These are phyloP conservation scores for Bubalus kerabau DNA, from an alignment of 2,113 vertebrate species.

Conservation along the genomic window DNA sequence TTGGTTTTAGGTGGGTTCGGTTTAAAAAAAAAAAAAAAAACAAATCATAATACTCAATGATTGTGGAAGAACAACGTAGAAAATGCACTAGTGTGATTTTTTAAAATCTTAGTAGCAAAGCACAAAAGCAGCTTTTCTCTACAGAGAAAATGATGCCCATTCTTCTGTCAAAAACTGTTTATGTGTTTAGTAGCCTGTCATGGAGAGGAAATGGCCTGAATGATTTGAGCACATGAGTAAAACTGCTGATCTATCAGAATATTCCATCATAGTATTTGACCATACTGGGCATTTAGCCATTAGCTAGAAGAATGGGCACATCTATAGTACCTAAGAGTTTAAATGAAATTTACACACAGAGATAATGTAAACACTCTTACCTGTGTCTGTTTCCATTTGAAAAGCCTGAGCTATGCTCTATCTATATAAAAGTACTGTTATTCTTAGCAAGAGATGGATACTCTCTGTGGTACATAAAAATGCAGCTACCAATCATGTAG, in stretches of 20 bases:
- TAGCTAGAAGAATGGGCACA: slow-evolving; percentile 14
- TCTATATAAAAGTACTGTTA: neutral
- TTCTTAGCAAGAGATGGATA: neutral
- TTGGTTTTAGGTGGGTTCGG: neutral
- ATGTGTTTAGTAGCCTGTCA: neutral
- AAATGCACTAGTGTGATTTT: neutral
- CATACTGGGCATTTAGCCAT: neutral
- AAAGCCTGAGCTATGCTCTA: neutral
- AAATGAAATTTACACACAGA: slow-evolving; percentile 17
- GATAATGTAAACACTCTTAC: neutral
- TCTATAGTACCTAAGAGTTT: neutral
- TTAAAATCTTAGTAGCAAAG: neutral
- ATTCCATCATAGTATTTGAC: neutral
- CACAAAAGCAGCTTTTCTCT: neutral
- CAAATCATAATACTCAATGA: neutral
- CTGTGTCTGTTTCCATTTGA: slow-evolving; percentile 4
- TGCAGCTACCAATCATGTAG: neutral
- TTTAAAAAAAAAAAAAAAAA: neutral
- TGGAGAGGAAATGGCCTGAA: neutral
- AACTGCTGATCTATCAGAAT: slow-evolving; percentile 4
- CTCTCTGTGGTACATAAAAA: neutral
- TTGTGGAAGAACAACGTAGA: neutral
- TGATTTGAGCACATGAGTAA: neutral
- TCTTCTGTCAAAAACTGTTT: neutral
- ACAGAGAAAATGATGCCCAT: neutral